These are phyloP conservation scores for Pterostichus madidus DNA, from an alignment of 2,888 invertebrate species.

Conservation along the genomic window DNA sequence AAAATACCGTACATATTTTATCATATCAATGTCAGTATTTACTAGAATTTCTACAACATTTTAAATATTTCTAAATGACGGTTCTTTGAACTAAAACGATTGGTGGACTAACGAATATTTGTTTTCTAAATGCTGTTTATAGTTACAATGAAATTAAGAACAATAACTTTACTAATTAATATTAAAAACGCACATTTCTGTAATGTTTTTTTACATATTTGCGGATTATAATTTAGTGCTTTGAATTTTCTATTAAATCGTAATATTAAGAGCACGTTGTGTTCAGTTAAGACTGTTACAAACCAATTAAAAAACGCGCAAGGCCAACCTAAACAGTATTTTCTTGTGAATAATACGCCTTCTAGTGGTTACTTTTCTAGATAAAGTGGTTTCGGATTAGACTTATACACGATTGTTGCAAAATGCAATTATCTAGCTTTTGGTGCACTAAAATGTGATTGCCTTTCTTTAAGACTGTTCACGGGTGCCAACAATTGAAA, in stretches of 20 bases:
- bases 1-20: slow-evolving; percentile 50
- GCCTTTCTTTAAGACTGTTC: slow-evolving; percentile 66
- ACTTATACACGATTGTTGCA: slow-evolving; percentile 55
- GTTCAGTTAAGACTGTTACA: slow-evolving; percentile 52
- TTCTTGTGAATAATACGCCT: neutral
- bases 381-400: slow-evolving; percentile 4
- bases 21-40: slow-evolving; percentile 53
- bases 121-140: neutral
- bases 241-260: neutral
- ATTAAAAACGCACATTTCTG: slow-evolving; percentile 36
- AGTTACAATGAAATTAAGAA: neutral
- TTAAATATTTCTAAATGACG: neutral
- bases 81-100: too few species aligned
- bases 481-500: slow-evolving; percentile 63
- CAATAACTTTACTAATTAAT: slow-evolving; percentile 8
- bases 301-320: slow-evolving; percentile 13
- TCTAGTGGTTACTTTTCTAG: neutral
- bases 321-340: slow-evolving; percentile 56
- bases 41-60: slow-evolving; percentile 26
- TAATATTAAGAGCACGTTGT: slow-evolving; percentile 34
- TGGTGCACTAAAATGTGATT: slow-evolving; percentile 62
- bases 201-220: neutral
- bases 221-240: slow-evolving; percentile 5
- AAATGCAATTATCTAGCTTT: slow-evolving; percentile 22
- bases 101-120: too few species aligned